Base-by-base conservation (phyloP, 2,888 invertebrate genomes). In the Rhamphomyia laevipes region DNA sequence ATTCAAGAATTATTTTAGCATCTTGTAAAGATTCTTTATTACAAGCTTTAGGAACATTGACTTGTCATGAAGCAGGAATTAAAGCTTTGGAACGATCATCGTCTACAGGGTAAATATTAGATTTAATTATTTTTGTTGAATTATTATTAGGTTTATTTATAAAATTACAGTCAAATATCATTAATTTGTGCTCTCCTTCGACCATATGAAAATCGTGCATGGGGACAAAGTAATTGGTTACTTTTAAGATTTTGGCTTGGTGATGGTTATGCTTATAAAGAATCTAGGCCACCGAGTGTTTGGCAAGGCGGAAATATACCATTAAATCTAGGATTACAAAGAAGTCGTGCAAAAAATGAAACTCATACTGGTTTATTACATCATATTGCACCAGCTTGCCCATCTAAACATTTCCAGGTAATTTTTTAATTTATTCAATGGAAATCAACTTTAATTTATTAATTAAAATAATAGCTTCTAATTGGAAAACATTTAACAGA, bases 141-240 rank as follows among this genome's bases (percentile, higher is more conserved):
- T 17, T 17, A 43, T 42, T 16, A 42, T 43, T 10, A 37, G 12
- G 37, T 42, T 41, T 45, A 41, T 16, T 73, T 80, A n/a, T 63
- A 15, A n/a, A 23, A n/a, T 27, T 42, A n/a, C n/a, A 79, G 81
- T 52, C 81, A 80, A 58, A 63, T 75, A 59, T 71, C 71, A 37
- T 77, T 89, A 73, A 77, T 86, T 0, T 76, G 77, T 35, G 80
- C 83, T 49, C 67, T 89, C 51, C 67, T 89, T 21, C 76, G 81
- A 9, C 87, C 88, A 0, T 88, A 88, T 61, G 86, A 86, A 66
- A 86, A 86, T 65, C 74, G 87, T 33, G 84, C 86, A 2, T 80
- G 84, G 84, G 87, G 86, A 15, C 88, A 88, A 61, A 86, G 84
- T 45, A 89, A 89, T 71, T 89, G 88, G 86, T 80, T 89, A 53